phyloP scores from a whole-genome alignment of 1,140 invertebrate genomes.

The Triops longicaudatus region DNA sequence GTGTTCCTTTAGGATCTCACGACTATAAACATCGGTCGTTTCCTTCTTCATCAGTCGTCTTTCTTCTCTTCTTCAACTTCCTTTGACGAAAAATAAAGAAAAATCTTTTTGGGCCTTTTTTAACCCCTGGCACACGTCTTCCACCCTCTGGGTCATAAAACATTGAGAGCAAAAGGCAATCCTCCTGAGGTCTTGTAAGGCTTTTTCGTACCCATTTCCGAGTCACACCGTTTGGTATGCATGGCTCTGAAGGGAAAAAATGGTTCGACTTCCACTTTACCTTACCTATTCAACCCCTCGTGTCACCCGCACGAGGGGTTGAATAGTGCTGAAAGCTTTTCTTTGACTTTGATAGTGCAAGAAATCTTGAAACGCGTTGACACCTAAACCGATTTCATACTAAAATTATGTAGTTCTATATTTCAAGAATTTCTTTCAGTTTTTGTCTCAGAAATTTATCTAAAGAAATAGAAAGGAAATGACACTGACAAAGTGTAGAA shows the following conservation, averaged over 20 bases:
- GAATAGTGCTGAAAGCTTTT: background rate
- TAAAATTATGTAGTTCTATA: too few species aligned
- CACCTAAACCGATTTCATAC: background rate
- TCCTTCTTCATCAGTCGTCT: background rate
- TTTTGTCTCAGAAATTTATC: too few species aligned
- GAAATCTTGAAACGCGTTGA: background rate
- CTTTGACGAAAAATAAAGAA: background rate
- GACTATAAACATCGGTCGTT: constrained; percentile 2
- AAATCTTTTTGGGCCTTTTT: background rate
- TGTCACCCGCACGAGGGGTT: background rate
- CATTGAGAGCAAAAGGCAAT: constrained; percentile 8
- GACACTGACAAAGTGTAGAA: too few species aligned
- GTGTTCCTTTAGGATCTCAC: background rate
- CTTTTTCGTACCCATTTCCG: background rate
- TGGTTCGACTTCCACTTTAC: background rate
- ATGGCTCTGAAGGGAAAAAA: background rate
- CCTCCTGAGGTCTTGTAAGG: constrained; percentile 14
- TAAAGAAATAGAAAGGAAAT: too few species aligned
- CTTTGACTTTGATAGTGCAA: background rate
- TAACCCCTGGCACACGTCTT: background rate
- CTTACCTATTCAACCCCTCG: background rate
- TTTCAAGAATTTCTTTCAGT: too few species aligned
- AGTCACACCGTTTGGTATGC: constrained; percentile 4
- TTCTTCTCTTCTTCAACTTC: background rate
- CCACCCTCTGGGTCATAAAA: background rate